phyloP scores from a whole-genome alignment of 23 tunicate species.

The Phallusia fumigata region DNA sequence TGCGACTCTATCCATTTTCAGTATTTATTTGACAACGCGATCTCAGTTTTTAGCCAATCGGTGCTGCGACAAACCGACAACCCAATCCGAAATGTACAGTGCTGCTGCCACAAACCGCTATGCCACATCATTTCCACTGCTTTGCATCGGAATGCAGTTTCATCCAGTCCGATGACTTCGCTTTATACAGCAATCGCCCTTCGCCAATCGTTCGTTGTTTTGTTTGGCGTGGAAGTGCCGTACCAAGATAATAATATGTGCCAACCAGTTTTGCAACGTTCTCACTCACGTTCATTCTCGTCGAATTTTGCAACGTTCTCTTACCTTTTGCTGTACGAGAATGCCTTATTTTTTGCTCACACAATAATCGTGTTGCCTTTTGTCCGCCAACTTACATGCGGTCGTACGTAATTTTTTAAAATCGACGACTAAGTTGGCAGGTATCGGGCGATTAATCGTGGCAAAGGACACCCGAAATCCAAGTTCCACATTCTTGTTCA shows the following conservation, averaged over 20 bases:
- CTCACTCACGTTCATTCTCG: background rate
- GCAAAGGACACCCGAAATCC: background rate
- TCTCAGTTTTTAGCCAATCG: conserved; percentile 7
- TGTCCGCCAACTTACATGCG: background rate
- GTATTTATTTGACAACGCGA: conserved; percentile 9
- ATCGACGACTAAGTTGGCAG: no score
- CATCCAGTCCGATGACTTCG: background rate
- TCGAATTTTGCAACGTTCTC: background rate
- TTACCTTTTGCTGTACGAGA: conserved; percentile 1
- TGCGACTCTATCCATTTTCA: background rate
- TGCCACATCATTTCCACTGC: conserved; percentile 9
- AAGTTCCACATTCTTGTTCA: conserved; percentile 2
- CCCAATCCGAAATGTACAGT: conserved; percentile 13
- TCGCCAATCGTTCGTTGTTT: no score
- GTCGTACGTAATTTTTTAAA: no score
- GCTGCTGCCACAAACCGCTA: conserved; percentile 9
- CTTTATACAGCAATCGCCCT: background rate
- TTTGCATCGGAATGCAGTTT: background rate
- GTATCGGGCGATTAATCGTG: no score
- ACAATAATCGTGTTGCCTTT: background rate
- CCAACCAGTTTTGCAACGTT: background rate
- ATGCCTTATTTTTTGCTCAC: background rate
- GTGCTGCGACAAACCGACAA: conserved; percentile 16
- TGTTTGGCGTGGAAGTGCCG: background rate
- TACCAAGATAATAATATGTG: conserved; percentile 2